Percentiles rank a stretch among this genome's conserved stretches.
Evolutionary conservation across 2,888 invertebrate species (phyloP).

Genomic region (Ophraella communa): DNA sequence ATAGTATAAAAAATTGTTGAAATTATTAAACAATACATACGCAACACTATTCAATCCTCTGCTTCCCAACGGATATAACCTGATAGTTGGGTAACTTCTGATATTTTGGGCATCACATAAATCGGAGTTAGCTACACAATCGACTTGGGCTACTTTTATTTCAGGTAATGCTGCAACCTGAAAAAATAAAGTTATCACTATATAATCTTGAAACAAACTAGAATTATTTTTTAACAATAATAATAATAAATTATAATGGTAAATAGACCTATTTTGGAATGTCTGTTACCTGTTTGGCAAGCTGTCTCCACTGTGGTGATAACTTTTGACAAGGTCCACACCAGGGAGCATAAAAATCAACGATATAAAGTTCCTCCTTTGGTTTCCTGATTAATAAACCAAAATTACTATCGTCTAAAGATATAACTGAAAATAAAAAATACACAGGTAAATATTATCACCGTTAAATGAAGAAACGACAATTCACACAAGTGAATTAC

Average conservation of each 20-base stretch:
- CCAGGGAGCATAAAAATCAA: conserved; percentile 78
- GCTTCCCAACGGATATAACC: conserved; percentile 68
- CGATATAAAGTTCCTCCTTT: conserved; percentile 67
- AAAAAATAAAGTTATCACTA: no score
- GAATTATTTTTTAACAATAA: no score
- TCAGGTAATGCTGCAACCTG: conserved; percentile 60
- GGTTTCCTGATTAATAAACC: conserved; percentile 63
- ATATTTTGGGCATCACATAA: conserved; percentile 68
- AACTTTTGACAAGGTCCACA: conserved; percentile 77
- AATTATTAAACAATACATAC: conserved; percentile 58
- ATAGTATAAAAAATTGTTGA: no score
- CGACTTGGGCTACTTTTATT: conserved; percentile 69
- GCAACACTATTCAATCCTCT: conserved; percentile 61
- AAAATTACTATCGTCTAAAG: conserved; percentile 65
- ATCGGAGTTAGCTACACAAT: conserved; percentile 67
- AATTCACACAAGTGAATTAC: no score
- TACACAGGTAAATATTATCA: no score
- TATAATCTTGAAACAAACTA: no score
- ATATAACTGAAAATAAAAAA: conserved; percentile 61
- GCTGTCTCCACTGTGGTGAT: conserved; percentile 70
- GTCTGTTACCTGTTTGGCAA: conserved; percentile 67
- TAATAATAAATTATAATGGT: no score
- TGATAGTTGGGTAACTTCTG: conserved; percentile 72
- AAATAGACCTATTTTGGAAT: neutral
- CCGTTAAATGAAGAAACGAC: no score